Evolutionary conservation across 2,888 invertebrate species (phyloP), one percentile per base, ranked within the genome.

Genomic region (Chloromyia formosa): DNA sequence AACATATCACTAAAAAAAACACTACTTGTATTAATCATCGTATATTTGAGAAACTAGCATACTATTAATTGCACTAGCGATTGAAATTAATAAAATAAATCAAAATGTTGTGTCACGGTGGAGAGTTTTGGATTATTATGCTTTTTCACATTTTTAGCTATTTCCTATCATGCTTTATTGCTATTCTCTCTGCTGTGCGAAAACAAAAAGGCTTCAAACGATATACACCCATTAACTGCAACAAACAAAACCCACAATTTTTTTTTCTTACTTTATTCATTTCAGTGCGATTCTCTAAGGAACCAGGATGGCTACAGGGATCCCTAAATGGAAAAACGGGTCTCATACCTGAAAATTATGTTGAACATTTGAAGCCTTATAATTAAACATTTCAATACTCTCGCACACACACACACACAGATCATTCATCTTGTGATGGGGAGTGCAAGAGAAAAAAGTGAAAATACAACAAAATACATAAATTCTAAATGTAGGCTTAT

Each of bases 231-330:
- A 35, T 35, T 10, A 66, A 66, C 27, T 66, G 45, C 45, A 64
- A 64, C 49, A 9, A 35, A 35, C 27, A 35, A 35, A 7, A 35
- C 27, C 2, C 2, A 35, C 27, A 4, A 35, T 35, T 35, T 35
- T 2, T 35, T 35, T 53, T 56, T 56, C 23, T 60, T 23, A 60
- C 27, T 40, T 64, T 71, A 73, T 75, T 60, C 18, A 56, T 87
- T 88, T 69, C 86, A 96, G 96, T 96, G 76, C 91, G 93, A 81
- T 90, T 91, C 79, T 97, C 97, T 23, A 92, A 94, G 82, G 98
- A 98, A 87, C 97, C 97, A 20, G 98, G 98, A 80, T 98, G 98
- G 98, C 88, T 98, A 82, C 96, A 97, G 85, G 98, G 98, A 78
- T 93, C 94, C 73, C 88, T 98, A 79, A 93, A 95, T 86, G 97